Percentiles rank a stretch among this genome's conserved stretches.
Evolutionary conservation across 2,888 invertebrate species (phyloP).

Genomic region (Euplagia quadripunctaria): DNA sequence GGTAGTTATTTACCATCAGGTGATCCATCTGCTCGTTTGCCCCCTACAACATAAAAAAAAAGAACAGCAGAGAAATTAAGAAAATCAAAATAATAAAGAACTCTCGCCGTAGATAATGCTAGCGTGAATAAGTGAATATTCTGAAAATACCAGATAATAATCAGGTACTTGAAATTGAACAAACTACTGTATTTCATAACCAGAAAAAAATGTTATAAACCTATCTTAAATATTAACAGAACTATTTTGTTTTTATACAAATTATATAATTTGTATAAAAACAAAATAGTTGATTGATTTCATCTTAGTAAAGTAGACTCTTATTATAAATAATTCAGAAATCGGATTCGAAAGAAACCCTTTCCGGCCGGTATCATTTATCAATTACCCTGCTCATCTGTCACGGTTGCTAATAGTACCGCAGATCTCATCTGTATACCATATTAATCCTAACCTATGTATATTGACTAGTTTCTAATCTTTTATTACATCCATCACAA

Average conservation of each 20-base stretch:
- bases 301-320: not conserved
- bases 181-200: too few relatives aligned
- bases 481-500: not conserved
- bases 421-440: not conserved
- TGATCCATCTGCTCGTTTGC: too few relatives aligned
- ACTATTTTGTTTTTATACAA: not conserved
- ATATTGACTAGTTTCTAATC: not conserved
- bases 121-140: too few relatives aligned
- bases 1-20: too few relatives aligned
- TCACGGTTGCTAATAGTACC: not conserved
- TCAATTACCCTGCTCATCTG: not conserved
- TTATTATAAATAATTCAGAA: slow-evolving; percentile 1
- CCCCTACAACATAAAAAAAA: too few relatives aligned
- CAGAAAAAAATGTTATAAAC: not conserved
- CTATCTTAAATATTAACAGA: not conserved
- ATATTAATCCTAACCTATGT: not conserved
- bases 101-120: too few relatives aligned
- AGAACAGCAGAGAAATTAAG: too few relatives aligned
- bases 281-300: too few relatives aligned
- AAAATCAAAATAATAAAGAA: too few relatives aligned
- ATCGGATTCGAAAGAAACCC: not conserved
- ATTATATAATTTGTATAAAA: too few relatives aligned
- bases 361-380: not conserved
- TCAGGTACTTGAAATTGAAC: too few relatives aligned
- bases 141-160: too few relatives aligned